Base-by-base conservation (phyloP, 2,888 invertebrate species). In the Malthinus seriepunctatus region DNA sequence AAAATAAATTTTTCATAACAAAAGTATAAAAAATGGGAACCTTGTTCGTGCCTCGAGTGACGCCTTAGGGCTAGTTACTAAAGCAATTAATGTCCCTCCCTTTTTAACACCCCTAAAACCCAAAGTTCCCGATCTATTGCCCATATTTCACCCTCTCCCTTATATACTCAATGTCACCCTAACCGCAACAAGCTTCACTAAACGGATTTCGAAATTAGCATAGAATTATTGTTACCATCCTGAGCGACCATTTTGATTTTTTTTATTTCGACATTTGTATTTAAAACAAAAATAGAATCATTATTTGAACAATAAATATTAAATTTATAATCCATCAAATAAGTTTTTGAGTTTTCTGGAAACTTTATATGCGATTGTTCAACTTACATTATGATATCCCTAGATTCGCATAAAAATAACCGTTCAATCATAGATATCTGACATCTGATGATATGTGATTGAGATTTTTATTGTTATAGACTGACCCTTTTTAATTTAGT, bases 81-180 rank as follows among this genome's bases (percentile, higher is more conserved):
- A 63, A 65, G 63, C 67, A 67, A 67, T 67, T 67, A 67, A 63
- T 61, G 61, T 51, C 64, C 66, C 63, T 62, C 67, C 67, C 64
- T 60, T 56, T 65, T 62, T 52, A 64, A 63, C 65, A 64, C 67
- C 65, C 66, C 59, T 54, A 53, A 59, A 45, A 60, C 50, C 56
- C 57, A 42, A 42, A 46, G 49, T 37, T 42, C 23, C 45, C 32
- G 44, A 51, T 45, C 63, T 63, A 57, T 62, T 56, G 60, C 45
- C 51, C 51, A 62, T 64, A 64, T 64, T 58, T 63, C 56, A 62
- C 61, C 62, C 63, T 63, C 65, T 62, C 60, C 54, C 60, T 56
- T 54, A 61, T 54, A 61, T 57, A 51, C 53, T 54, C 44, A 42
- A 46, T 51, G 61, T 54, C 47, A 56, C 64, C 64, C 61, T 49